Evolutionary conservation across 2,113 vertebrate genomes (phyloP).

Genomic region (Microcebus ravelobensis): DNA sequence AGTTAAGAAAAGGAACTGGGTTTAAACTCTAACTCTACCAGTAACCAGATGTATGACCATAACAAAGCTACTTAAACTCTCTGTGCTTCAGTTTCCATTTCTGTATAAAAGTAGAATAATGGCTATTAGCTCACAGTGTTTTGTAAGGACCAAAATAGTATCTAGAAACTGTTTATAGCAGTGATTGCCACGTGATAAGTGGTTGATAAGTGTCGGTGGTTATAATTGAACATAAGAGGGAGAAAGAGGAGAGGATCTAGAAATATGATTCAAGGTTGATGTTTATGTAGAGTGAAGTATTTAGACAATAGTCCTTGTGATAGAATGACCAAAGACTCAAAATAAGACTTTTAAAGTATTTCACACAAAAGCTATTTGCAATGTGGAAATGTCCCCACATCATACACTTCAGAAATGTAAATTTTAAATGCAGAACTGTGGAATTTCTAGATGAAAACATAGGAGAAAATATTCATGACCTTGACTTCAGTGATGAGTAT

Average conservation of each 20-base stretch:
- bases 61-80: not conserved
- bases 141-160: not conserved
- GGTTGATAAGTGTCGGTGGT: not conserved
- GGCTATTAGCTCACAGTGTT: not conserved
- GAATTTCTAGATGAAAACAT: not conserved
- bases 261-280: not conserved
- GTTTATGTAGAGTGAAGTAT: not conserved
- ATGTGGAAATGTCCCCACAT: not conserved
- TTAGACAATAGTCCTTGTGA: not conserved
- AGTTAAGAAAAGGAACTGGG: not conserved
- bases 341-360: not conserved
- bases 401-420: not conserved
- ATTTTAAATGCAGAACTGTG: not conserved
- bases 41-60: not conserved
- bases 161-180: not conserved
- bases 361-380: not conserved
- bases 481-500: not conserved
- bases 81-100: not conserved
- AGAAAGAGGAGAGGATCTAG: not conserved
- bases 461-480: not conserved
- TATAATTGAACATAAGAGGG: not conserved
- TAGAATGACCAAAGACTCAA: not conserved
- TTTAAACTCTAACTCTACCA: not conserved
- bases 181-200: not conserved
- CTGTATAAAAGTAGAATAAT: not conserved